phyloP scores from a whole-genome alignment of 2,113 vertebrate species.

The Pelobates fuscus region DNA sequence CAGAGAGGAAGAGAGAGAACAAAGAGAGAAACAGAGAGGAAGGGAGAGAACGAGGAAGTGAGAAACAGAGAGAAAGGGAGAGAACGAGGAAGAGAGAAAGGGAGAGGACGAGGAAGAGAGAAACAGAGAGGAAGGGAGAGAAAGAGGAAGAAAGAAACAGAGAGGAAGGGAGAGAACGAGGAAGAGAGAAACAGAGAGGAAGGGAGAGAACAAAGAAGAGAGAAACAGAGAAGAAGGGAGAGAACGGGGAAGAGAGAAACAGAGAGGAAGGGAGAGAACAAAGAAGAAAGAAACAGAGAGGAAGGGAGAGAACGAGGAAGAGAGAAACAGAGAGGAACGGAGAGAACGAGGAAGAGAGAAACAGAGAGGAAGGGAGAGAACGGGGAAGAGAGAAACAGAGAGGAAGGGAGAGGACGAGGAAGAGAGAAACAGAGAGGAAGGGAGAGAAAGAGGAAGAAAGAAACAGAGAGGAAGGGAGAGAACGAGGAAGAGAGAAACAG shows the following conservation, averaged over 20 bases:
- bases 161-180: background rate
- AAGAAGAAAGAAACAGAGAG: too few relatives aligned
- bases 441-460: background rate
- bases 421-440: background rate
- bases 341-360: background rate
- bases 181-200: background rate
- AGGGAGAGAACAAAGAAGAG: background rate
- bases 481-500: too few relatives aligned
- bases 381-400: background rate
- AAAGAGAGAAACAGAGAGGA: background rate
- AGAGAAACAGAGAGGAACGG: background rate
- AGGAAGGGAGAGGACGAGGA: background rate
- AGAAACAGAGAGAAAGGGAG: too few relatives aligned
- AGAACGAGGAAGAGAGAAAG: background rate
- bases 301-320: background rate
- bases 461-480: background rate
- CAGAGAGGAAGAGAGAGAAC: background rate
- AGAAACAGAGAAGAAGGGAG: background rate
- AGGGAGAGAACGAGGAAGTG: background rate
- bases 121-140: background rate
- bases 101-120: background rate
- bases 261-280: background rate
- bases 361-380: background rate
- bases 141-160: too few relatives aligned
- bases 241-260: background rate